These are phyloP conservation scores for Porites australiensis DNA, from an alignment of 64 coral and sea anemone species.

Conservation along the genomic window DNA sequence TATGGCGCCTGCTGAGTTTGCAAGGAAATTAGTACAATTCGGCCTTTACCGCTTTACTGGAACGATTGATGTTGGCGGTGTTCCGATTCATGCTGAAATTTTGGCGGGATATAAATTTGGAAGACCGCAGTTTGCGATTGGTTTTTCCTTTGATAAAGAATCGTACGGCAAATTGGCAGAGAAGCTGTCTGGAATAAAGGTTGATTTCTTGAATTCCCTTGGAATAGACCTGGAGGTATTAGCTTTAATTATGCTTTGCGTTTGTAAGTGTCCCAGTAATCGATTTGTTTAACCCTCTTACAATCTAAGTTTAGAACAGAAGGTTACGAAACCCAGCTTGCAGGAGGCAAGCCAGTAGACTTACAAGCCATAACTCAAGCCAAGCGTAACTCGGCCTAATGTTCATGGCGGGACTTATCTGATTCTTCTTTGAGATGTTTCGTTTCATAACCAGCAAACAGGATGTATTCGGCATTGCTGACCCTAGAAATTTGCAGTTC, in stretches of 20 bases:
- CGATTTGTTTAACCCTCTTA: too few species aligned
- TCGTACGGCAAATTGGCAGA: constrained; percentile 84
- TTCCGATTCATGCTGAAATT: constrained; percentile 88
- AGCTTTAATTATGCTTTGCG: too few species aligned
- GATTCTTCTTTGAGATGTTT: too few species aligned
- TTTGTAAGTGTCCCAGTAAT: neutral
- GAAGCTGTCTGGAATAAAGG: constrained; percentile 79
- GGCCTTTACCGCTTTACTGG: constrained; percentile 82
- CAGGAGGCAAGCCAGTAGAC: too few species aligned
- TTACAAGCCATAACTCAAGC: too few species aligned
- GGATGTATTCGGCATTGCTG: too few species aligned
- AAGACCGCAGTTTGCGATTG: constrained; percentile 71
- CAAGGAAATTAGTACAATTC: constrained; percentile 64
- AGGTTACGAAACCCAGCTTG: too few species aligned
- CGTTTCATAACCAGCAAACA: too few species aligned
- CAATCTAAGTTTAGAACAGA: too few species aligned
- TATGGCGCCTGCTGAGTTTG: constrained; percentile 70
- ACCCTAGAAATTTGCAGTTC: too few species aligned
- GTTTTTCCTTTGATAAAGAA: constrained; percentile 94
- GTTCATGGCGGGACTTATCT: too few species aligned
- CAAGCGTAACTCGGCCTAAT: too few species aligned
- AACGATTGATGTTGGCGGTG: constrained; percentile 62
- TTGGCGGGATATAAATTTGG: constrained; percentile 43
- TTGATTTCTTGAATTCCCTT: constrained; percentile 86
- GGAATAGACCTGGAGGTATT: constrained; percentile 89